Conservation (phyloP, 2,797 vertebrate species). For the Chelon auratus region DNA sequence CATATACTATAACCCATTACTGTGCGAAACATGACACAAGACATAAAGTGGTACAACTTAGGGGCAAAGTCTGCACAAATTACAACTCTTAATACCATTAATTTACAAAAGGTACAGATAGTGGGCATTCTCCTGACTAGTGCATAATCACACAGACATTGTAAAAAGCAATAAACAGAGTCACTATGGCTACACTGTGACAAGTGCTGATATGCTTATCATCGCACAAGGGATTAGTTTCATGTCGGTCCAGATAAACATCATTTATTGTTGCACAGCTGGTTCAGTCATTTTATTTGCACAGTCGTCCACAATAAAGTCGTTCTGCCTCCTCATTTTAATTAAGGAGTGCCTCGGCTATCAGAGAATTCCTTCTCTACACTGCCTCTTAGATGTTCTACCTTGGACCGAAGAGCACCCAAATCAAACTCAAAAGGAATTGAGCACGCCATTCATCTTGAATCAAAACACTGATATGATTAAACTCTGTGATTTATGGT, state of each 20-base stretch:
- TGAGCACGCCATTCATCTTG: too few relatives aligned
- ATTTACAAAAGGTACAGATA: constrained; percentile 33
- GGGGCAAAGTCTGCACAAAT: constrained; percentile 60
- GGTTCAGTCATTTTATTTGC: not conserved
- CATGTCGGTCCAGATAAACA: constrained; percentile 19
- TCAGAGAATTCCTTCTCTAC: too few relatives aligned
- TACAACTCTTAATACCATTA: constrained; percentile 1
- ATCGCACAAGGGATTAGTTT: constrained; percentile 17
- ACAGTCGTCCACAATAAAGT: not conserved
- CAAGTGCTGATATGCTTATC: constrained; percentile 5
- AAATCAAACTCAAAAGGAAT: too few relatives aligned
- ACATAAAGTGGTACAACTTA: constrained; percentile 20
- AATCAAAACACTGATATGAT: not conserved
- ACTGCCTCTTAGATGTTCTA: too few relatives aligned
- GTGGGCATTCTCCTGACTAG: not conserved
- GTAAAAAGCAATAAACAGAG: constrained; percentile 26
- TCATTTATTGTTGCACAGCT: not conserved
- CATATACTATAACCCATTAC: not conserved
- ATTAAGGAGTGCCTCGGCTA: too few relatives aligned
- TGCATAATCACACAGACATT: constrained; percentile 29
- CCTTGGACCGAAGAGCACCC: too few relatives aligned
- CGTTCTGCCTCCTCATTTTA: too few relatives aligned
- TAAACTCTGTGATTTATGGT: not conserved
- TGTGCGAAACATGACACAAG: not conserved
- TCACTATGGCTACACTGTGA: not conserved